phyloP scores from a whole-genome alignment of 2,113 vertebrate species.

The Rhinichthys klamathensis region DNA sequence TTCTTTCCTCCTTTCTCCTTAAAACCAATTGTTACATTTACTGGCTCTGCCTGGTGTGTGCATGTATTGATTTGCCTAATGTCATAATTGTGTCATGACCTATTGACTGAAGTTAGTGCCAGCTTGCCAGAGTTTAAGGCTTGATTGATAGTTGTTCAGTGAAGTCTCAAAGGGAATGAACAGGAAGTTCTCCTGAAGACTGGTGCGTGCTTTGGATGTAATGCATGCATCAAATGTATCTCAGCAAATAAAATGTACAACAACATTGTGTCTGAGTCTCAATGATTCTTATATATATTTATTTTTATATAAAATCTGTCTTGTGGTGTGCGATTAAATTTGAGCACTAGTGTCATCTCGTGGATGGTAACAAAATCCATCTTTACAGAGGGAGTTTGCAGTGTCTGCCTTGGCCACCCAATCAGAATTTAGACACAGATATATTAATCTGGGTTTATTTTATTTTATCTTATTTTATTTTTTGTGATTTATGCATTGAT shows the following conservation, averaged over 20 bases:
- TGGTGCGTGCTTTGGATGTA: neutral
- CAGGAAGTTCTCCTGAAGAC: neutral
- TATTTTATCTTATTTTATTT: no score
- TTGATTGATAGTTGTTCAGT: neutral
- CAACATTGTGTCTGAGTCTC: neutral
- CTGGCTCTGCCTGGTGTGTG: constrained; percentile 34
- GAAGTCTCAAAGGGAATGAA: neutral
- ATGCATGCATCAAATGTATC: neutral
- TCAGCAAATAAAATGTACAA: neutral
- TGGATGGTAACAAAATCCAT: constrained; percentile 32
- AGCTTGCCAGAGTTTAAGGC: constrained; percentile 6
- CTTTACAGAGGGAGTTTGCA: neutral
- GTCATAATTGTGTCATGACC: constrained; percentile 55
- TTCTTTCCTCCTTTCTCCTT: constrained; percentile 67
- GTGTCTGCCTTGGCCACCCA: no score
- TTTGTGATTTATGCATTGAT: no score
- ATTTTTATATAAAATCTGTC: neutral
- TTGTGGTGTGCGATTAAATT: neutral
- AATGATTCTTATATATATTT: neutral
- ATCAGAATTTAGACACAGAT: no score
- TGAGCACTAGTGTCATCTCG: constrained; percentile 58
- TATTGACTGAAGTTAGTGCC: constrained; percentile 28
- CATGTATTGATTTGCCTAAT: constrained; percentile 37
- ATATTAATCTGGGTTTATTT: no score
- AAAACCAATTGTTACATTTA: constrained; percentile 61